Base-by-base conservation (phyloP, 2,888 invertebrate genomes). In the Polyommatus iphigenia region DNA sequence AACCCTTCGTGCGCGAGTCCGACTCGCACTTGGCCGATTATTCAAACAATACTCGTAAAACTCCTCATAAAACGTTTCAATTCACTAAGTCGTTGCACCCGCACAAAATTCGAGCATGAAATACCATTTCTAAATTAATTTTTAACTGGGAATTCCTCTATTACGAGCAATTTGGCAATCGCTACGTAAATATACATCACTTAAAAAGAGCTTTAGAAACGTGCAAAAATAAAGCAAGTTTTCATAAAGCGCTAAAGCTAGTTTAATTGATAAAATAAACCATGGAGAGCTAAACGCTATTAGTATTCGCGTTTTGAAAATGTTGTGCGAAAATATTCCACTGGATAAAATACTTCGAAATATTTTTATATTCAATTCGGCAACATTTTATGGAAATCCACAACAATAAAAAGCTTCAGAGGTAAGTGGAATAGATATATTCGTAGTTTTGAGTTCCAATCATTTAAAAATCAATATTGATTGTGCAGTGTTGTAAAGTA, bases 231-330 rank as follows among this genome's bases (percentile, higher is more conserved):
- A 54, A 54, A 75, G 50, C 24, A 24, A 50, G 75, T 50, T 46
- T 73, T 50, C 29, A 73, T 73, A 73, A 3, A 75, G 50, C 54
- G 50, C 75, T 54, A 75, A 75, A 75, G 75, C 75, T 54, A 75
- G 46, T 54, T 75, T 75, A 54, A 75, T 75, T 75, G 75, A 75
- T 50, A 46, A 50, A 75, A 75, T 75, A 75, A 75, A 75, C 75
- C 54, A 75, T 50, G 24, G 73, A 54, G 54, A 75, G 54, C 75
- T 75, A 75, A 75, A 75, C 50, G 75, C 50, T 75, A 75, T 75
- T 75, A 75, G 75, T 54, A 50, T 54, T 50, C 54, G 50, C 8
- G 18, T 50, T 50, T 54, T 75, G 54, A 54, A 75, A 73, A 75
- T 29, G 50, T 75, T 75, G 54, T 54, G 54, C 29, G 24, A 75